These are phyloP conservation scores for Anhinga rufa DNA, from an alignment of 2,113 vertebrate species.

Conservation along the genomic window DNA sequence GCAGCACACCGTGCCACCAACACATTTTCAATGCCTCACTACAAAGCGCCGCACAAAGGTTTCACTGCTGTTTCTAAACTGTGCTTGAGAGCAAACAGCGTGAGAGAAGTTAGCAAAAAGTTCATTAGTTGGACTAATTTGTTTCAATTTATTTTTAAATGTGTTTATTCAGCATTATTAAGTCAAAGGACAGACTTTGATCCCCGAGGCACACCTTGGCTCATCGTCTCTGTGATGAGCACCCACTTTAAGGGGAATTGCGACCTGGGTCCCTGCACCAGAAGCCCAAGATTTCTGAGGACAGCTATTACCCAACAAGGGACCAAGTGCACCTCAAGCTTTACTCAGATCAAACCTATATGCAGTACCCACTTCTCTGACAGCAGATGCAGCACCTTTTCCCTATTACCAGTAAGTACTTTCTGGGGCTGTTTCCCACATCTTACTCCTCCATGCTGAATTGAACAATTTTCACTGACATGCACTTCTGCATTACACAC, in stretches of 20 bases:
- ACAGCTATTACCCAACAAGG: fast-evolving
- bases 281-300: background rate
- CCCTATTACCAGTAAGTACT: background rate
- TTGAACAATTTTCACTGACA: background rate
- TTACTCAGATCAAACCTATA: background rate
- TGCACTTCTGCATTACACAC: background rate
- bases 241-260: background rate
- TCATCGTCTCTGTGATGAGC: background rate
- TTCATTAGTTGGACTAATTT: background rate
- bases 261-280: background rate
- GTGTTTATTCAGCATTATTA: background rate
- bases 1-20: background rate
- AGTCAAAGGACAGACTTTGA: background rate
- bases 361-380: background rate
- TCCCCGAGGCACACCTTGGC: background rate
- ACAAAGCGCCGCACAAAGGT: fast-evolving
- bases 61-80: background rate
- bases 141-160: background rate
- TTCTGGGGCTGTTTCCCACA: background rate
- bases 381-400: background rate
- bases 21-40: background rate
- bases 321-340: background rate
- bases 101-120: background rate
- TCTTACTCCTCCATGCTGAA: background rate
- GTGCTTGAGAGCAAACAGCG: background rate